Evolutionary conservation across 2,888 invertebrate species (phyloP).

Genomic region (Heliconius aoede): DNA sequence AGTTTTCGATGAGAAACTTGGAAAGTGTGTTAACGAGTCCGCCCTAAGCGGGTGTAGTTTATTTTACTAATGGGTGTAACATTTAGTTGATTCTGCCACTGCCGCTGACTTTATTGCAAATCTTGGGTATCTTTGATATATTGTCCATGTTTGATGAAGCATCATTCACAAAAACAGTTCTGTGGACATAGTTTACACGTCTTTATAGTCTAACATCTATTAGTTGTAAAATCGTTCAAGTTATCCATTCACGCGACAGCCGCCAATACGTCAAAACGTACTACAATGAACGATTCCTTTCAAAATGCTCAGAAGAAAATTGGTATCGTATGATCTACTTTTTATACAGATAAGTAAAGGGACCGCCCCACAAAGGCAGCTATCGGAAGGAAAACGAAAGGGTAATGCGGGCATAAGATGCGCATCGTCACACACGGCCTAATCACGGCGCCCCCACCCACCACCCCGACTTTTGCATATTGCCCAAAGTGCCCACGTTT

Average conservation of each 20-base stretch:
- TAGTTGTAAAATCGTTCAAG: background rate
- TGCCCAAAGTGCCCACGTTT: constrained; percentile 79
- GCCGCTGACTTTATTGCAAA: constrained; percentile 55
- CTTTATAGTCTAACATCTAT: background rate
- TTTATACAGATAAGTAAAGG: constrained; percentile 70
- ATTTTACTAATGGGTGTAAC: constrained; percentile 74
- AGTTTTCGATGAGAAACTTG: constrained; percentile 75
- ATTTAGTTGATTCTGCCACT: constrained; percentile 63
- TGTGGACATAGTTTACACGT: constrained; percentile 10
- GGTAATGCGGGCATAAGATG: constrained; percentile 84
- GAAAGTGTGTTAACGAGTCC: constrained; percentile 80
- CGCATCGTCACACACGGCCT: constrained; percentile 84
- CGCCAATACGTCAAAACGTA: constrained; percentile 51
- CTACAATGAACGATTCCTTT: constrained; percentile 48
- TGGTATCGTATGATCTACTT: constrained; percentile 74
- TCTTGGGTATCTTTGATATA: constrained; percentile 43
- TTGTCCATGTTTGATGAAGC: background rate
- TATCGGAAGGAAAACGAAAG: constrained; percentile 84
- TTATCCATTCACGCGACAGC: constrained; percentile 40
- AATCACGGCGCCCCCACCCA: constrained; percentile 70
- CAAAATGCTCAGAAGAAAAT: constrained; percentile 66
- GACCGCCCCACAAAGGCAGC: constrained; percentile 75
- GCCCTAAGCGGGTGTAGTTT: constrained; percentile 65
- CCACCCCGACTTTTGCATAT: constrained; percentile 80
- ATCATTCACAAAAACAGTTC: background rate